Base-by-base conservation (phyloP, 2,888 invertebrate species). In the Leptura quadrifasciata region DNA sequence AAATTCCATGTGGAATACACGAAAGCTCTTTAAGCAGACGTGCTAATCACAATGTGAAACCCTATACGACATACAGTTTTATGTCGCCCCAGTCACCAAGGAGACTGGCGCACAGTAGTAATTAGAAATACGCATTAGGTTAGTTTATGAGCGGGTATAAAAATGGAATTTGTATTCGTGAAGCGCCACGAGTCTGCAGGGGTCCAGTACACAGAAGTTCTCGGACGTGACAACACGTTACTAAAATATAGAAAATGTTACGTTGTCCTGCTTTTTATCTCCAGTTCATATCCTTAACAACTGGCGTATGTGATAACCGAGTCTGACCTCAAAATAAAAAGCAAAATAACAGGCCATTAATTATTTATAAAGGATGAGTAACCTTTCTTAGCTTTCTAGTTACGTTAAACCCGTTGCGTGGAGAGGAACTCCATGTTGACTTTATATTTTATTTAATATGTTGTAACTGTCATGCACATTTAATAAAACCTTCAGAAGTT, bases 151-250 rank as follows among this genome's bases (percentile, higher is more conserved):
- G 73, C 76, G 61, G 76, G 75, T 76, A 82, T 81, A 82, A 83
- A 82, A 79, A 80, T 83, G 84, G 84, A 84, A 86, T 87, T 85
- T 85, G 85, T 86, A 86, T 86, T 85, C 86, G 79, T 80, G 81
- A 72, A 85, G 85, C 85, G 86, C 85, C 85, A 82, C 82, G 65
- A 76, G 68, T 81, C 87, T 78, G 79, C 83, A 84, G 86, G 86
- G 85, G 86, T 83, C 82, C 81, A 80, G 81, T 81, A 79, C 80
- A 86, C 86, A 86, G 87, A 86, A 87, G 87, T 87, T 84, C 85
- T 83, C 78, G 84, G 85, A 87, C 87, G 87, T 87, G 88, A 88
- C 85, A 86, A 88, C 87, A 87, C 85, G 86, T 86, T 83, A 87
- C 84, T 87, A 86, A 87, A 88, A 86, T 86, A 85, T 84, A 79